Conservation (phyloP, 1,140 invertebrate genomes). For the Formica selysi region DNA sequence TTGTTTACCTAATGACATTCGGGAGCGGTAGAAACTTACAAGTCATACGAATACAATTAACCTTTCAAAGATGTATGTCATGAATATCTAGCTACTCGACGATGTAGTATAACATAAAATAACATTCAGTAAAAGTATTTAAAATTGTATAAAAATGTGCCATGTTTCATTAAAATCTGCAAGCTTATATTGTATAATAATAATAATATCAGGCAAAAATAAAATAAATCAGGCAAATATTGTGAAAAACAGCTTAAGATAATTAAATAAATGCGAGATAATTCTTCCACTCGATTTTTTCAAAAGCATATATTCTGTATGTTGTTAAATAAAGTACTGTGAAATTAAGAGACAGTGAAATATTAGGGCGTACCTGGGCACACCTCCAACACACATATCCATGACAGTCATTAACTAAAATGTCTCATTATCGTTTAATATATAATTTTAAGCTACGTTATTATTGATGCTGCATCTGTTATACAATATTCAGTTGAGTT, state of each 20-base stretch:
- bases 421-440: neutral
- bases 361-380: neutral
- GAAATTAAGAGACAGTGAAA: slow-evolving; percentile 4
- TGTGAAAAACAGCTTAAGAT: neutral
- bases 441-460: neutral
- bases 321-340: neutral
- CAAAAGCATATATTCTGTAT: neutral
- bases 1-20: slow-evolving; percentile 50
- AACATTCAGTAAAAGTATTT: neutral
- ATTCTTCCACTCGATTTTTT: neutral
- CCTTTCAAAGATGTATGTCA: slow-evolving; percentile 33
- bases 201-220: too few relatives aligned
- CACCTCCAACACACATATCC: neutral
- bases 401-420: neutral
- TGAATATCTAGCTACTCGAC: neutral
- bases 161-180: neutral
- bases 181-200: too few relatives aligned
- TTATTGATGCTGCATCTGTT: neutral
- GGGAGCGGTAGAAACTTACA: slow-evolving; percentile 14
- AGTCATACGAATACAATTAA: slow-evolving; percentile 43
- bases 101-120: neutral
- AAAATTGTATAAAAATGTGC: neutral
- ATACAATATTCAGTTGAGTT: neutral
- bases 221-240: neutral
- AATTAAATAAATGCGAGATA: neutral